phyloP scores from a whole-genome alignment of 2,797 vertebrate genomes.

The Tragopan temminckii region DNA sequence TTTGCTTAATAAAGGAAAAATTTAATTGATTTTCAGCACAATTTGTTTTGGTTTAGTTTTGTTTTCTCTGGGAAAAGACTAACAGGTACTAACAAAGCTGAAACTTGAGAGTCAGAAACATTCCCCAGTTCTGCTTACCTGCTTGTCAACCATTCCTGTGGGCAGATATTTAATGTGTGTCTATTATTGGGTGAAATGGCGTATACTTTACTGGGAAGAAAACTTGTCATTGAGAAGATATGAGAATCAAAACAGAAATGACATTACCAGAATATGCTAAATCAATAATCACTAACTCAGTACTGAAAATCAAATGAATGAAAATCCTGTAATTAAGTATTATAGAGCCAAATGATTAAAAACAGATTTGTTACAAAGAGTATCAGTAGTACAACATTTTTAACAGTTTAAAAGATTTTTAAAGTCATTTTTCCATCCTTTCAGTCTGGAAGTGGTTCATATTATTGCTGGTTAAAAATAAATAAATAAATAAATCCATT shows the following conservation, averaged over 20 bases:
- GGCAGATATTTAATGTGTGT: neutral
- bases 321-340: neutral
- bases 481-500: neutral
- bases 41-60: conserved; percentile 22
- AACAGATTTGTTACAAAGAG: conserved; percentile 23
- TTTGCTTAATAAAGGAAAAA: conserved; percentile 6
- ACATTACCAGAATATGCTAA: neutral
- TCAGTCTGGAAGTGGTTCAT: conserved; percentile 5
- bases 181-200: neutral
- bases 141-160: neutral
- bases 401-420: conserved; percentile 5
- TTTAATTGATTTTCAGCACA: conserved; percentile 18
- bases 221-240: neutral
- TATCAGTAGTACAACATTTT: conserved; percentile 34
- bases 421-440: neutral
- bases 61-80: conserved; percentile 11
- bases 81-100: conserved; percentile 13
- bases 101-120: neutral
- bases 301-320: neutral
- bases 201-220: neutral
- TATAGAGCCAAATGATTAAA: neutral
- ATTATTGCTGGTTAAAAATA: neutral
- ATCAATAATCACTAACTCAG: neutral
- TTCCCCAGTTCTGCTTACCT: neutral
- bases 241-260: neutral